phyloP scores from a whole-genome alignment of 2,888 invertebrate genomes.

The Drosophila kuntzei region DNA sequence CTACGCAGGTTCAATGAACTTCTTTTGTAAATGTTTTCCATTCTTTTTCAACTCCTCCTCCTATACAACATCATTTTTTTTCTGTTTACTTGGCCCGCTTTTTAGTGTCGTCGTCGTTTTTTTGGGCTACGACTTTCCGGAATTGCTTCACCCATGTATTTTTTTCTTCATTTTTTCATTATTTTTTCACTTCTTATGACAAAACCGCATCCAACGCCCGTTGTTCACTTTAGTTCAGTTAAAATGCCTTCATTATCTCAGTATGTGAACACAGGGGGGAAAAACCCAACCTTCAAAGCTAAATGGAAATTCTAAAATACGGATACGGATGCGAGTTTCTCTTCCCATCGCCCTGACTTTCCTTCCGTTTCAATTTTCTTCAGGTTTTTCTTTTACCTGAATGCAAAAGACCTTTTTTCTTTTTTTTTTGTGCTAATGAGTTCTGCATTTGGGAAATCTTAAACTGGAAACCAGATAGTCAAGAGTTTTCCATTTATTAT shows the following conservation, averaged over 20 bases:
- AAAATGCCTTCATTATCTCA: conserved; percentile 74
- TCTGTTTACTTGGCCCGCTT: conserved; percentile 76
- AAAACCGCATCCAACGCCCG: conserved; percentile 36
- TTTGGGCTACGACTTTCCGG: conserved; percentile 65
- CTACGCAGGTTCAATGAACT: conserved; percentile 76
- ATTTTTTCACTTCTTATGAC: conserved; percentile 41
- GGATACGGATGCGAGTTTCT: conserved; percentile 41
- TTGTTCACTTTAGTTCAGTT: conserved; percentile 42
- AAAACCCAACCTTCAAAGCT: conserved; percentile 19
- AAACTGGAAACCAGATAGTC: conserved; percentile 17
- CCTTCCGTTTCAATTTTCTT: conserved; percentile 22
- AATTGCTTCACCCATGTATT: conserved; percentile 48
- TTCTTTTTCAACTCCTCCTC: conserved; percentile 36
- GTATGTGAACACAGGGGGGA: neutral
- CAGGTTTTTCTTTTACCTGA: neutral
- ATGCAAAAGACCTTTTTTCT: conserved; percentile 24
- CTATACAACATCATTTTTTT: conserved; percentile 45
- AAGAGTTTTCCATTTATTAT: conserved; percentile 22
- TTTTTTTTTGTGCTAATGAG: conserved; percentile 37
- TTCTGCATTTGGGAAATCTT: conserved; percentile 14
- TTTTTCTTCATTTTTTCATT: conserved; percentile 4
- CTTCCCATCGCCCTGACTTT: neutral
- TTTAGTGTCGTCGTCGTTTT: conserved; percentile 53
- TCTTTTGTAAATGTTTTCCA: conserved; percentile 78
- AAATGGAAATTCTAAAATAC: conserved; percentile 55